Base-by-base conservation (phyloP, 1,140 invertebrate genomes). In the Zeugodacus cucurbitae region DNA sequence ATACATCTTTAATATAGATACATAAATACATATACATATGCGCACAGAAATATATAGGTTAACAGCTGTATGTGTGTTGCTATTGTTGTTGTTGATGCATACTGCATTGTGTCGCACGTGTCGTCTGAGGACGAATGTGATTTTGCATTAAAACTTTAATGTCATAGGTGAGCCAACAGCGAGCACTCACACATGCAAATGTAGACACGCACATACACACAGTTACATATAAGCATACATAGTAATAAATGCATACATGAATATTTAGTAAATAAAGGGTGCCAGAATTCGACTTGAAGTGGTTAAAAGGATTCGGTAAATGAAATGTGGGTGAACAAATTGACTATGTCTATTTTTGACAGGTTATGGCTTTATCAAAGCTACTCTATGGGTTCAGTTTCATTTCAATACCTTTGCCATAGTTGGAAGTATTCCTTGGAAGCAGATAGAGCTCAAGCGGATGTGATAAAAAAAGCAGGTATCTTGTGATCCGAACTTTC, bases 121-220 rank as follows among this genome's bases (percentile, higher is more conserved):
- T 37, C 34, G 67, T 74, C 34, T 41, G 67, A 74, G 17, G 67
- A 41, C 34, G 34, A 37, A 74, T 74, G 67, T 74, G 67, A 74
- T 74, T 74, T 41, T 74, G 67, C 67, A 74, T 74, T 74, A 41
- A 41, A 74, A 41, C 67, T 37, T 74, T 74, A 74, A 74, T 74
- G 67, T 17, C 67, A 74, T 34, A 41, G 67, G 22, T 41, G 34
- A 74, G 32, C 67, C 6, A 41, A 20, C 3, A 41, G 34, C 5
- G 67, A n/a, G 34, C n/a, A 74, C 5, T 4, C 67, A 41, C 32
- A 41, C 3, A 74, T 5, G 5, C 62, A 41, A 34, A 10, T 32
- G 29, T 20, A n/a, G 1, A 37, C 3, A n/a, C 20, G 5, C 26
- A 62, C 22, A 58, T 58, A 22, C 6, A 6, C 26, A 20, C 34